Evolutionary conservation across 2,113 vertebrate species (phyloP).

Genomic region (Gallinago undulata): DNA sequence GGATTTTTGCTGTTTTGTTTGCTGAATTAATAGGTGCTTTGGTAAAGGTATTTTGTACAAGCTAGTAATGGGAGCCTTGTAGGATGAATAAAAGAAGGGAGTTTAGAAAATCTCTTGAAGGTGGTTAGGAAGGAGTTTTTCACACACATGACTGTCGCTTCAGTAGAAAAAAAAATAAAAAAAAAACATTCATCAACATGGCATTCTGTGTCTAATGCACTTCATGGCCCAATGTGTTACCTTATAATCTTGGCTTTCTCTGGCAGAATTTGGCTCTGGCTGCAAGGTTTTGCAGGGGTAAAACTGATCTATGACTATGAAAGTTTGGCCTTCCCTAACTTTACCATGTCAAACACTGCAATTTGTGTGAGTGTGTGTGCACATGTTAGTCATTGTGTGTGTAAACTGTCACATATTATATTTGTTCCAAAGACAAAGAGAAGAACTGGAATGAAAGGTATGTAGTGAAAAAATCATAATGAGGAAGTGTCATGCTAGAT

Average conservation of each 20-base stretch:
- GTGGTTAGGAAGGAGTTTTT: not conserved
- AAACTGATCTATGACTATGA: not conserved
- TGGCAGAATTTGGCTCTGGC: not conserved
- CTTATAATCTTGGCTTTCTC: not conserved
- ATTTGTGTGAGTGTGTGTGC: not conserved
- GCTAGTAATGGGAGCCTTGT: too few relatives aligned
- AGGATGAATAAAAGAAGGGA: not conserved
- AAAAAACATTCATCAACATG: not conserved
- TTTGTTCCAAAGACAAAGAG: not conserved
- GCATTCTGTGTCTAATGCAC: not conserved
- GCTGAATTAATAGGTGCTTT: not conserved
- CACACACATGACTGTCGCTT: not conserved
- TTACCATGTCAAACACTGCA: not conserved
- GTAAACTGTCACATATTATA: not conserved
- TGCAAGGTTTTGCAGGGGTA: not conserved
- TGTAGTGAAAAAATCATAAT: not conserved
- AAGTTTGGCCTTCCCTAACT: not conserved
- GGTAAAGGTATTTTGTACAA: not conserved
- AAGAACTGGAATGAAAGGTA: not conserved
- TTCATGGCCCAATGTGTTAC: accelerated
- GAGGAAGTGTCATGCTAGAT: not conserved
- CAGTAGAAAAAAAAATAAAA: not conserved
- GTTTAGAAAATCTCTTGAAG: not conserved
- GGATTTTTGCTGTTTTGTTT: not conserved
- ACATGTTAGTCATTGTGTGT: not conserved